Percentiles rank a stretch among this genome's conserved stretches.
These are phyloP conservation scores for Myripristis murdjan DNA, from an alignment of 2,797 vertebrate genomes.

Conservation along the genomic window DNA sequence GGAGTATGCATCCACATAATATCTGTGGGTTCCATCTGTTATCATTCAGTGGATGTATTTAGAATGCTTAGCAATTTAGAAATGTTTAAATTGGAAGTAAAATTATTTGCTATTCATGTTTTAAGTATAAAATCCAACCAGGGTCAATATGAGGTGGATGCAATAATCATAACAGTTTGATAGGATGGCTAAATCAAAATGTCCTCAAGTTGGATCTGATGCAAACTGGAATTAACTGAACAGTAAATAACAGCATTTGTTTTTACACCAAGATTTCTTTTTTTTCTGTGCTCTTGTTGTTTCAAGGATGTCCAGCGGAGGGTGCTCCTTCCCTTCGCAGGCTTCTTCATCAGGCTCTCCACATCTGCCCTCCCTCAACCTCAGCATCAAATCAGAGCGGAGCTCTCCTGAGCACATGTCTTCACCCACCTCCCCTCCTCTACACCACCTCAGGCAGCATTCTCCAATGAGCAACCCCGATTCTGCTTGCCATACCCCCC, in stretches of 20 bases:
- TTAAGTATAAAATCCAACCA: not conserved
- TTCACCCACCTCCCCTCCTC: constrained; percentile 80
- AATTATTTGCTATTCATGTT: not conserved
- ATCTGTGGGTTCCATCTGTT: not conserved
- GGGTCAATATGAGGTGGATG: not conserved
- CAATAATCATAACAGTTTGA: not conserved
- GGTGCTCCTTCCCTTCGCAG: constrained; percentile 79
- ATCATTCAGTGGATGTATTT: not conserved
- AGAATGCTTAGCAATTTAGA: not conserved
- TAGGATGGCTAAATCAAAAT: not conserved
- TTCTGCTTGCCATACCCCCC: constrained; percentile 63
- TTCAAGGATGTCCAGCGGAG: constrained; percentile 82
- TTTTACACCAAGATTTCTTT: not conserved
- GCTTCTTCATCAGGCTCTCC: constrained; percentile 74
- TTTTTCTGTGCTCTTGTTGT: constrained; percentile 42
- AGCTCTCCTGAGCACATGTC: constrained; percentile 88
- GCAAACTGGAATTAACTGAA: not conserved
- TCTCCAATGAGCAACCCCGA: constrained; percentile 79
- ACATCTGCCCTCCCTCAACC: constrained; percentile 78
- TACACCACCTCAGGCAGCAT: constrained; percentile 73
- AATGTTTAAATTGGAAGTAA: constrained; percentile 1
- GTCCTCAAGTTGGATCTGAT: not conserved
- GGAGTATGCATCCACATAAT: not conserved
- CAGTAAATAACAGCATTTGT: not conserved
- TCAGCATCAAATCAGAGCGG: constrained; percentile 94